Percentiles rank a stretch among this genome's conserved stretches.
phyloP scores from a whole-genome alignment of 2,797 vertebrate species.

The Lindbergichthys nudifrons region DNA sequence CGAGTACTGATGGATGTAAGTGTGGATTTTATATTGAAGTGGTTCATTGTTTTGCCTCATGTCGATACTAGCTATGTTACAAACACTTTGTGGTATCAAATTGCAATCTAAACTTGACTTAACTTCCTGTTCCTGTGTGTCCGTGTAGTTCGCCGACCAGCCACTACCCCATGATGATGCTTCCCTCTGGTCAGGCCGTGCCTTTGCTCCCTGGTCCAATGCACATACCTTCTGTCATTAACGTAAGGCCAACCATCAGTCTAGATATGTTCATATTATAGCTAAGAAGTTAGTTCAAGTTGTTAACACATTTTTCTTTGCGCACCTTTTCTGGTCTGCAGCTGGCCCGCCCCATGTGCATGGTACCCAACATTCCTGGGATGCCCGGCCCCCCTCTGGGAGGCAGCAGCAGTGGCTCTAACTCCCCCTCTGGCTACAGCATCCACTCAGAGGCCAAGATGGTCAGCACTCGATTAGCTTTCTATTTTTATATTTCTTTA shows the following conservation, averaged over 20 bases:
- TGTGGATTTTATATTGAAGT: conserved; percentile 2
- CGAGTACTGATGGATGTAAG: background rate
- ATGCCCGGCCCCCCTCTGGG: conserved; percentile 95
- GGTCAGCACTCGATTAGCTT: conserved; percentile 86
- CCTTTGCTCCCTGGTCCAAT: conserved; percentile 93
- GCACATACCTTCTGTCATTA: conserved; percentile 97
- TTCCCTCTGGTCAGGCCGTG: conserved; percentile 92
- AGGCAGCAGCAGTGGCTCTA: conserved; percentile 90
- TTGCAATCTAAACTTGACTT: conserved; percentile 8
- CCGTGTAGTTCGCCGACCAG: conserved; percentile 90
- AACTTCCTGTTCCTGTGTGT: conserved; percentile 7
- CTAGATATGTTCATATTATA: conserved; percentile 2
- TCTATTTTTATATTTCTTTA: conserved; percentile 70
- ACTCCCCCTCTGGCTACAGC: conserved; percentile 93
- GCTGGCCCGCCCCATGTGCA: conserved; percentile 93
- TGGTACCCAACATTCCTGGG: conserved; percentile 98
- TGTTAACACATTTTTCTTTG: conserved; percentile 44
- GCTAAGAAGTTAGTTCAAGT: conserved; percentile 17
- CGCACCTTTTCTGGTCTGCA: conserved; percentile 69
- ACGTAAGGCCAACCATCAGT: conserved; percentile 83
- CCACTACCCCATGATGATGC: conserved; percentile 95
- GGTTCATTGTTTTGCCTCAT: background rate
- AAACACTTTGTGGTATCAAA: background rate
- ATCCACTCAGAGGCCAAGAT: conserved; percentile 95
- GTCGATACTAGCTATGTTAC: background rate